Conservation (phyloP, 2,888 invertebrate genomes). For the Eristalinus sepulchralis region DNA sequence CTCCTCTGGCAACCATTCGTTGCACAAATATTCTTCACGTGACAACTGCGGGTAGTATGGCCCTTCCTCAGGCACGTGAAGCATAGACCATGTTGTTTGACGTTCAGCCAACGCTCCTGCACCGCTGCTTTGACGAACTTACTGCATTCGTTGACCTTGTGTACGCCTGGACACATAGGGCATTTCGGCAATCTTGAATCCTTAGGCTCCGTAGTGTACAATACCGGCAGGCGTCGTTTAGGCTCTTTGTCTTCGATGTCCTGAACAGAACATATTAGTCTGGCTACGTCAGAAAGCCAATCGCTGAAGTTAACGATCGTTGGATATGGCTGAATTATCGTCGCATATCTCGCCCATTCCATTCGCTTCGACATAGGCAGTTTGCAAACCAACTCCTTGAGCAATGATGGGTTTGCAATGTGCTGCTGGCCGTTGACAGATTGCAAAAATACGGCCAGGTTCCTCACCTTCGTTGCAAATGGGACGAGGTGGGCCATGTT, state of each 20-base stretch:
- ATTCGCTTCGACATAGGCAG: no score
- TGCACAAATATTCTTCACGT: slow-evolving; percentile 14
- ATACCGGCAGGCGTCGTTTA: slow-evolving; percentile 22
- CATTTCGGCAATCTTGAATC: slow-evolving; percentile 5
- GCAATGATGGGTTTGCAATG: slow-evolving; percentile 40
- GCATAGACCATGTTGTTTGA: slow-evolving; percentile 17
- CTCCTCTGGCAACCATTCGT: no score
- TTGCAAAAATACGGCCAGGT: no score
- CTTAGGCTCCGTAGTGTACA: background rate
- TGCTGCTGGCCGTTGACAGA: slow-evolving; percentile 52
- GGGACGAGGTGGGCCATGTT: no score
- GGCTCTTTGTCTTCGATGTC: slow-evolving; percentile 8
- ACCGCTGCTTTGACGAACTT: no score
- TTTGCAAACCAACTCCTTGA: slow-evolving; percentile 9
- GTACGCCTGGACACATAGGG: slow-evolving; percentile 23
- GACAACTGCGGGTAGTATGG: slow-evolving; percentile 27
- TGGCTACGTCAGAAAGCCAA: no score
- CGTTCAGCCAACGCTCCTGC: no score
- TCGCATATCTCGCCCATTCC: no score
- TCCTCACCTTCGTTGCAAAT: slow-evolving; percentile 47
- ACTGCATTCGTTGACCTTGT: background rate
- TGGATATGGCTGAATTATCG: no score
- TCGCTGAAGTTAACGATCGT: no score
- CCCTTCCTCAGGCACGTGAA: slow-evolving; percentile 32
- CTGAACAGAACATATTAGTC: slow-evolving; percentile 50